Evolutionary conservation across 1,140 invertebrate genomes (phyloP).

Genomic region (Bicyclus anynana): DNA sequence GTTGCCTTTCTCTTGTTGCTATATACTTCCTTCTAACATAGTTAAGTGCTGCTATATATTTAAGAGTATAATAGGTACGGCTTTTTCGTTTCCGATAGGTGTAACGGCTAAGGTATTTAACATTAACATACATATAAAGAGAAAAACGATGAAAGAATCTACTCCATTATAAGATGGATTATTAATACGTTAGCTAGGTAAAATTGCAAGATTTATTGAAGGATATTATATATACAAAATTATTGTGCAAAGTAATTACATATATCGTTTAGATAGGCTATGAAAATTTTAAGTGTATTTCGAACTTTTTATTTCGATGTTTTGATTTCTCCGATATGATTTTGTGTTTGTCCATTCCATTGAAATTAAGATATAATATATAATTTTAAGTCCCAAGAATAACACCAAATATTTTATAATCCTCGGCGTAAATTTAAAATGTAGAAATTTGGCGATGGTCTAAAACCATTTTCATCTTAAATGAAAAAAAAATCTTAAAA

Average conservation of each 20-base stretch:
- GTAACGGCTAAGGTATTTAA: conserved; percentile 30
- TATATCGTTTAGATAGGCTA: conserved; percentile 68
- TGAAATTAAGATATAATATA: conserved; percentile 46
- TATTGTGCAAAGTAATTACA: conserved; percentile 49
- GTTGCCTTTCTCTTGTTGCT: conserved; percentile 62
- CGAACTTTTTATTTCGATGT: conserved; percentile 8
- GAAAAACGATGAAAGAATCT: conserved; percentile 8
- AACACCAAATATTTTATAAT: conserved; percentile 70
- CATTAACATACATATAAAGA: conserved; percentile 12
- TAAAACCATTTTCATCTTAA: conserved; percentile 37
- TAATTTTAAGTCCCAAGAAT: conserved; percentile 64
- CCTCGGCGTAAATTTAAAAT: conserved; percentile 49
- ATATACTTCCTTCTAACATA: conserved; percentile 55
- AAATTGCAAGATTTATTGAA: conserved; percentile 59
- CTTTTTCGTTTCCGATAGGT: conserved; percentile 38
- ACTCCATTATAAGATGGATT: conserved; percentile 39
- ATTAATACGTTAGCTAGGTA: conserved; percentile 53
- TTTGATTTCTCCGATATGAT: conserved; percentile 35
- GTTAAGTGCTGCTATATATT: conserved; percentile 35
- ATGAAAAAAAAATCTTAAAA: conserved; percentile 37
- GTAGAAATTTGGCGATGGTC: conserved; percentile 43
- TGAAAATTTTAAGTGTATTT: conserved; percentile 54
- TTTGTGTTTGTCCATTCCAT: conserved; percentile 48
- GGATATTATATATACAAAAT: conserved; percentile 64
- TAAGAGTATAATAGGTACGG: conserved; percentile 38